These are phyloP conservation scores for Gymnocypris eckloni DNA, from an alignment of 2,797 vertebrate genomes.

Conservation along the genomic window DNA sequence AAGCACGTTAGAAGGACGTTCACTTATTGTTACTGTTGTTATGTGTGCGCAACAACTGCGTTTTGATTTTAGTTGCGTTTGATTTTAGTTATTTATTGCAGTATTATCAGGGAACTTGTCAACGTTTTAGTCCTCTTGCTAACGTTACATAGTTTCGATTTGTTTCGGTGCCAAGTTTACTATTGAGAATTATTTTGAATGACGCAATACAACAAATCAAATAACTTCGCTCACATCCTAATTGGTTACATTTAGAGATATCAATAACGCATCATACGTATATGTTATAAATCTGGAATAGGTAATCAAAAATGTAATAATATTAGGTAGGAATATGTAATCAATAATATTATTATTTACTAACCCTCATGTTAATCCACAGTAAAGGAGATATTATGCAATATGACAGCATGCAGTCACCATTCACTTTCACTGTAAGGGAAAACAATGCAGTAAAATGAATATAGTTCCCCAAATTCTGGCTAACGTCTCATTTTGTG, in stretches of 20 bases:
- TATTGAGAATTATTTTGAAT: neutral
- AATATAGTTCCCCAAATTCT: neutral
- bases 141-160: neutral
- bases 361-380: neutral
- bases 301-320: neutral
- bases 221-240: neutral
- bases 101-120: neutral
- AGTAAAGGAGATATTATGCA: neutral
- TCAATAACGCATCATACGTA: neutral
- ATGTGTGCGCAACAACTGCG: neutral
- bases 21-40: neutral
- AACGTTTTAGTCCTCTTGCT: neutral
- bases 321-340: neutral
- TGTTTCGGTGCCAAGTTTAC: neutral
- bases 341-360: neutral
- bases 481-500: neutral
- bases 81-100: neutral
- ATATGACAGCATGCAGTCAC: neutral
- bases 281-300: neutral
- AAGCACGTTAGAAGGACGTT: conserved; percentile 61
- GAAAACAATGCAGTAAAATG: neutral
- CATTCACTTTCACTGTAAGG: neutral
- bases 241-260: no score
- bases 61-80: neutral
- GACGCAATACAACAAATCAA: neutral